Evolutionary conservation across 2,113 vertebrate species (phyloP), one percentile per base, ranked within the genome.

Genomic region (Ceyx melanurus): DNA sequence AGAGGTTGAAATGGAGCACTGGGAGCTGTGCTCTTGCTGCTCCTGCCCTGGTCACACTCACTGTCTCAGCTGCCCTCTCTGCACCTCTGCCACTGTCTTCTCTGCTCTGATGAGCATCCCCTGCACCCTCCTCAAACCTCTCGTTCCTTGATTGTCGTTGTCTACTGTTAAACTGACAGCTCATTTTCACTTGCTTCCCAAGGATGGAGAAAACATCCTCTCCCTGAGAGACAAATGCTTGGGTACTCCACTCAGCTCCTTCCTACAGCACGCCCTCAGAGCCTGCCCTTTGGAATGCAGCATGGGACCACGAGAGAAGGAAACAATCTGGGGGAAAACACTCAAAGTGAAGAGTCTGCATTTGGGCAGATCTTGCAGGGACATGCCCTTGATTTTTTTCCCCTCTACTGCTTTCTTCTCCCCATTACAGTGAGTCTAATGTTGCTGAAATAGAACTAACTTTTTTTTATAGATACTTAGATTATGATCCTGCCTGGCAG

Each of bases 1-100:
- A 22, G 48, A 0, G 0, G 3, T 43, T 6, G 0, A 1, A 31
- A 26, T 1, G 2, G 5, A 37, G 29, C 11, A 9, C 0, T 5
- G 8, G 29, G 64, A 43, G 40, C 62, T 42, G 57, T 4, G 20
- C 6, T 76, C n/a, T 54, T 31, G 28, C 54, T 62, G 33, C 6
- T 31, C 15, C 77, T 23, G 54, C 45, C 21, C 31, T 9, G 28
- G 6, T 11, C 11, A 15, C 12, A 6, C 10, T 70, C 31, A 0
- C 31, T 29, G 28, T 4, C 50, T n/a, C 85, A 6, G 18, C 17
- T 3, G 4, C 45, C 15, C 17, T 50, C 43, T 26, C 37, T 4
- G 1, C 4, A 13, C n/a, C 15, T 81, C 84, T 58, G 23, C 42
- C 1, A 1, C 58, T 31, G 6, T 6, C 43, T 18, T 5, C 7